phyloP scores from a whole-genome alignment of 2,888 invertebrate species.

The Lissocephala sabroskyi region DNA sequence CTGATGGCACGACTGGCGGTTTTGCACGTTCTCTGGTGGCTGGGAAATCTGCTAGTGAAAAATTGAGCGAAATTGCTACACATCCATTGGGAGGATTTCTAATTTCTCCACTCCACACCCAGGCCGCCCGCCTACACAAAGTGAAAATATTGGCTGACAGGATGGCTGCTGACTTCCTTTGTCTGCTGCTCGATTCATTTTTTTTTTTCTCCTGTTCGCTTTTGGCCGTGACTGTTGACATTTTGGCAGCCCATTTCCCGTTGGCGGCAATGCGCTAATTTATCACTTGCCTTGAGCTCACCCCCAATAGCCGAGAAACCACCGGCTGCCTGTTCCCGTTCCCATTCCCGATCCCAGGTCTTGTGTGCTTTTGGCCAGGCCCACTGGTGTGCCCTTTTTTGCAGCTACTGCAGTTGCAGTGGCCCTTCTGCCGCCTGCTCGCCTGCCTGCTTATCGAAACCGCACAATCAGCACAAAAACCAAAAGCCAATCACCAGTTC shows the following conservation, averaged over 20 bases:
- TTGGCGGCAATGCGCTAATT: constrained; percentile 34
- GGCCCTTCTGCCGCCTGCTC: constrained; percentile 17
- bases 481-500: constrained; percentile 41
- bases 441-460: constrained; percentile 53
- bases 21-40: too few species aligned
- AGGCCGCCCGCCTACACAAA: not conserved
- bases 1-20: too few species aligned
- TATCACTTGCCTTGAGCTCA: constrained; percentile 49
- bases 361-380: constrained; percentile 17
- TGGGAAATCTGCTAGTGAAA: too few species aligned
- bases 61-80: constrained; percentile 1
- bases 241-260: constrained; percentile 37
- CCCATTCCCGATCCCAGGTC: too few species aligned
- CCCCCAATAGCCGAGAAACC: too few species aligned
- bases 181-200: constrained; percentile 8
- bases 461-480: constrained; percentile 49
- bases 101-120: not conserved
- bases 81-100: not conserved
- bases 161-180: too few species aligned
- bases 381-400: constrained; percentile 22
- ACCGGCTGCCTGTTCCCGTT: too few species aligned
- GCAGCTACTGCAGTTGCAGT: constrained; percentile 31
- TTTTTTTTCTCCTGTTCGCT: constrained; percentile 14
- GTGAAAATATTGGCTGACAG: not conserved
- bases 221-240: constrained; percentile 29